Percentiles rank a stretch among this genome's conserved stretches.
These are phyloP conservation scores for Dendrocincla fuliginosa DNA, from an alignment of 2,797 vertebrate genomes.

Conservation along the genomic window DNA sequence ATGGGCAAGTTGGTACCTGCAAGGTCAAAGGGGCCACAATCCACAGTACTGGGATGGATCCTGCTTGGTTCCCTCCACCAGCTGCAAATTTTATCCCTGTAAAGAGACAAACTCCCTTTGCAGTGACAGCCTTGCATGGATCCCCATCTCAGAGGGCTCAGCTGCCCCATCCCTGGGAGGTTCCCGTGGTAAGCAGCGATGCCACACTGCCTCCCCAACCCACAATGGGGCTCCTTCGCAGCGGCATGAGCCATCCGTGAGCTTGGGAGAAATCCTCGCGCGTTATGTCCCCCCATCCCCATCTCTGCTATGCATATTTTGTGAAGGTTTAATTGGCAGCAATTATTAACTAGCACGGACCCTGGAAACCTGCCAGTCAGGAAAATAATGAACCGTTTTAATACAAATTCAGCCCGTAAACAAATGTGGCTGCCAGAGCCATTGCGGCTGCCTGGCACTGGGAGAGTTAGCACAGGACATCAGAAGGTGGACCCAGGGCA, in stretches of 20 bases:
- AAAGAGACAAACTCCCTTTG: not conserved
- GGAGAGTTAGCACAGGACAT: not conserved
- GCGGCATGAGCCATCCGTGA: not conserved
- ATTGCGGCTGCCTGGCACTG: not conserved
- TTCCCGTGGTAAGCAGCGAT: accelerated
- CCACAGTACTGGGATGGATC: not conserved
- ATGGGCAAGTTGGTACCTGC: not conserved
- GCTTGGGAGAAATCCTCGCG: not conserved
- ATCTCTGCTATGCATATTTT: conserved; percentile 31
- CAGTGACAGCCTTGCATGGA: not conserved
- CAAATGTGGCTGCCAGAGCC: conserved; percentile 43
- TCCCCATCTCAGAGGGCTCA: not conserved
- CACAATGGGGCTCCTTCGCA: accelerated
- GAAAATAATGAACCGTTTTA: conserved; percentile 71
- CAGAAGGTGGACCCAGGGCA: not conserved
- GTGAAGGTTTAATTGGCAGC: conserved; percentile 66
- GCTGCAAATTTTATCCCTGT: not conserved
- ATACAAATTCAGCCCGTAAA: conserved; percentile 65
- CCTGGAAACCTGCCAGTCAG: conserved; percentile 70
- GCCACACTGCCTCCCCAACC: accelerated
- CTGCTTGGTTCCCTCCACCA: not conserved
- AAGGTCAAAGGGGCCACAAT: not conserved
- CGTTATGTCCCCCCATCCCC: not conserved
- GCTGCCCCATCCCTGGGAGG: accelerated
- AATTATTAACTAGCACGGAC: conserved; percentile 70